Evolutionary conservation across 2,888 invertebrate species (phyloP), one percentile per base, ranked within the genome.

Genomic region (Xanthia icteritia): DNA sequence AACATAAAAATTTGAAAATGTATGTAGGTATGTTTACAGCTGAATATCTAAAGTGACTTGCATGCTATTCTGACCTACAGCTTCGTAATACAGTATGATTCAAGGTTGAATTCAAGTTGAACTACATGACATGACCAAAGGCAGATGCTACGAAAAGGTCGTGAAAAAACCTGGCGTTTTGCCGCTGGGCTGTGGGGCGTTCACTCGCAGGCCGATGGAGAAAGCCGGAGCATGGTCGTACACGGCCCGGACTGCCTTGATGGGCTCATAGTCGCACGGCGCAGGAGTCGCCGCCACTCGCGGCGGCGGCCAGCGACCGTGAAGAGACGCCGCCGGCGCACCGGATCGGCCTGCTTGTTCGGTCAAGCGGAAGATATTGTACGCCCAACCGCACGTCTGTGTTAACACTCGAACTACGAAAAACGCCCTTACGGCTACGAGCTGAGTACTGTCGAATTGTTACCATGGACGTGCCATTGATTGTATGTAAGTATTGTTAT

Each of bases 191-290:
- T 96, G 96, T 71, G 95, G 97, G 9, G 94, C 92, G 76, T 92
- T 92, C 66, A 97, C 96, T 72, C 97, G 97, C 42, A 97, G 93
- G 76, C 97, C 97, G 89, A 97, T 97, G 77, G 97, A 97, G 92
- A 97, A 98, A 54, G 97, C 97, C 58, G 97, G 97, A 27, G 97
- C 96, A 86, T 97, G 95, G 88, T 97, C 97, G 82, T 96, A 92
- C 54, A 95, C 94, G 6, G 94, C 96, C 85, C 97, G 97, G 58
- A 97, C 95, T 0, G 98, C 97, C 88, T 98, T 98, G 90, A 98
- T 97, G 1, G 98, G 98, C 93, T 98, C 97, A 93, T 99, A 99
- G 94, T 98, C 98, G n/a, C 99, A 99, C 0, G 99, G 99, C 11
- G 99, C 98, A 3, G 99, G 99, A 39, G 98, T 98, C 8, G 97